Evolutionary conservation across 2,888 invertebrate genomes (phyloP).

Genomic region (Ophioninae sp.): DNA sequence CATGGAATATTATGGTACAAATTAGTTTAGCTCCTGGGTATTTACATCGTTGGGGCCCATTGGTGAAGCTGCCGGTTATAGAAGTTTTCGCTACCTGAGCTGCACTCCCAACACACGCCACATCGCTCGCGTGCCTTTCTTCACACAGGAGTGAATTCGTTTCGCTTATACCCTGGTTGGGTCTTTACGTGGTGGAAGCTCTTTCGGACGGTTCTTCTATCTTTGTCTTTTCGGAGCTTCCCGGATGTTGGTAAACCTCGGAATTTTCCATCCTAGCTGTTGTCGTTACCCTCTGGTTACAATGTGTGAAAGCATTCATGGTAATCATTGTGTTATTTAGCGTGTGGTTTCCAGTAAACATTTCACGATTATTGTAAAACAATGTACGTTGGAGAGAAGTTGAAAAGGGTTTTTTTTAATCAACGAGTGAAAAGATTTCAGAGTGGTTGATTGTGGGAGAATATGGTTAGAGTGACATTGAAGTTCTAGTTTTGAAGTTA

Average conservation of each 20-base stretch:
- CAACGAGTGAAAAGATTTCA: too few relatives aligned
- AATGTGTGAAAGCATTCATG: too few relatives aligned
- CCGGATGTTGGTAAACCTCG: not conserved
- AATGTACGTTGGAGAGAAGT: too few relatives aligned
- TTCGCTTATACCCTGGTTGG: not conserved
- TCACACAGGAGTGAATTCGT: not conserved
- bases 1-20: constrained; percentile 74
- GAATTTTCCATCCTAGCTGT: not conserved
- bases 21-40: constrained; percentile 67
- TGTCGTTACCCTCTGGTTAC: too few relatives aligned
- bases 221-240: not conserved
- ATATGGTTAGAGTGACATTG: too few relatives aligned
- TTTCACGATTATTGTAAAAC: too few relatives aligned
- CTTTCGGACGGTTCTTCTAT: not conserved
- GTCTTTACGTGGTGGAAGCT: not conserved
- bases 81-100: constrained; percentile 18
- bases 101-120: not conserved
- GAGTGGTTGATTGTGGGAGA: too few relatives aligned
- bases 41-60: constrained; percentile 62
- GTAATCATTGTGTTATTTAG: too few relatives aligned
- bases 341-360: too few relatives aligned
- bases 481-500: too few relatives aligned
- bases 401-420: too few relatives aligned
- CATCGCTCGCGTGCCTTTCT: not conserved
- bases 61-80: constrained; percentile 28